phyloP scores from a whole-genome alignment of 2,888 invertebrate genomes.

The Tachina fera region DNA sequence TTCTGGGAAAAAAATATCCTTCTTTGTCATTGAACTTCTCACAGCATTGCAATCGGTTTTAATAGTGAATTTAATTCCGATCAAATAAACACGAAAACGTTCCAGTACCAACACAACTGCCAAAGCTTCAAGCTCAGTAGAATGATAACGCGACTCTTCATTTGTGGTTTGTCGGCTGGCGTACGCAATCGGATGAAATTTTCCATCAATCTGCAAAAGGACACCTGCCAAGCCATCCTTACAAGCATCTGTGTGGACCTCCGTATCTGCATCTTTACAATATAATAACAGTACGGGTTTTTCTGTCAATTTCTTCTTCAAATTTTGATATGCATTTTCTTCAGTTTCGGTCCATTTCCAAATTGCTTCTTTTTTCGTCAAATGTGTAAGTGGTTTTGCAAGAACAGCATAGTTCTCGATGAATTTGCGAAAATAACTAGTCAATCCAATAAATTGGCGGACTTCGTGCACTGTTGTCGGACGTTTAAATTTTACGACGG shows the following conservation, averaged over 20 bases:
- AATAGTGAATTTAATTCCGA: conserved; percentile 45
- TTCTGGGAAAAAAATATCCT: neutral
- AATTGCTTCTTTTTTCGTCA: conserved; percentile 7
- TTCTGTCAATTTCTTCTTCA: conserved; percentile 24
- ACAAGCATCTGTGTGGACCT: conserved; percentile 56
- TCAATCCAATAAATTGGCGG: neutral
- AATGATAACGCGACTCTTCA: conserved; percentile 52
- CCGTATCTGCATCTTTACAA: conserved; percentile 27
- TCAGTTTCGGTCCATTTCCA: conserved; percentile 5
- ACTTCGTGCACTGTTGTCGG: conserved; percentile 4
- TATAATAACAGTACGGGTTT: conserved; percentile 29
- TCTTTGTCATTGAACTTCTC: neutral
- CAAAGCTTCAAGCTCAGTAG: conserved; percentile 37
- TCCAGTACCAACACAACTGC: conserved; percentile 56
- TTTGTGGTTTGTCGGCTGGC: conserved; percentile 52
- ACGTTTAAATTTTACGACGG: conserved; percentile 6
- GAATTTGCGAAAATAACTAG: conserved; percentile 25
- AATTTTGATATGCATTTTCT: conserved; percentile 15
- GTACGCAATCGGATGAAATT: conserved; percentile 46
- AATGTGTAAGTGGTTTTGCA: conserved; percentile 27
- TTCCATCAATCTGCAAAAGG: conserved; percentile 41
- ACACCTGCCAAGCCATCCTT: conserved; percentile 40
- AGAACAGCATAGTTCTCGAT: conserved; percentile 14
- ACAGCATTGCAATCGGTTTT: conserved; percentile 54
- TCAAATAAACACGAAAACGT: conserved; percentile 45